These are phyloP conservation scores for Steinernema feltiae DNA, from an alignment of 1,140 invertebrate genomes.

Conservation along the genomic window DNA sequence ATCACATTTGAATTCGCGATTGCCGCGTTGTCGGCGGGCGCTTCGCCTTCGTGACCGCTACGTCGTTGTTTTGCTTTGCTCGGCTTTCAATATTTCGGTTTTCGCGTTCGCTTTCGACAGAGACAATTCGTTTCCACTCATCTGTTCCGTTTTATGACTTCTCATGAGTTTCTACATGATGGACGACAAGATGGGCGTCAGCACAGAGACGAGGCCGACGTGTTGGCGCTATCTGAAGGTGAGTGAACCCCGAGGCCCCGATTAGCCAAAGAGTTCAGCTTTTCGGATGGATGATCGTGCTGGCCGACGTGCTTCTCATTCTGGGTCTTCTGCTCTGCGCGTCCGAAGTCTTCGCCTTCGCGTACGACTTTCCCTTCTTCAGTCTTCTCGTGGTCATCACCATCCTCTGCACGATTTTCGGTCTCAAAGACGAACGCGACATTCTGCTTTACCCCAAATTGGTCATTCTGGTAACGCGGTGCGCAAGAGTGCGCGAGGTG, in stretches of 20 bases:
- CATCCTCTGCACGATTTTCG: neutral
- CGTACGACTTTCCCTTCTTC: constrained; percentile 3
- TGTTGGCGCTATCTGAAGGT: neutral
- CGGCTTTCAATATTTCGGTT: neutral
- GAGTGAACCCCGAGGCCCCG: neutral
- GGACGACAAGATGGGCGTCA: constrained; percentile 2
- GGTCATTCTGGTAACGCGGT: neutral
- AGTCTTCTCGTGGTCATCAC: neutral
- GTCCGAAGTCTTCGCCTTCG: neutral
- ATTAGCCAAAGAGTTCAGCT: neutral
- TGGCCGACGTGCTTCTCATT: neutral
- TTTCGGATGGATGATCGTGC: constrained; percentile 1
- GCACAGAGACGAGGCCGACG: neutral
- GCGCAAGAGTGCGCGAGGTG: neutral
- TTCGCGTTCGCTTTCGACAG: neutral
- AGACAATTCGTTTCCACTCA: neutral
- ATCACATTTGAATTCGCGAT: neutral
- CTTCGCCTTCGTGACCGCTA: neutral
- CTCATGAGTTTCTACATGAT: constrained; percentile 7
- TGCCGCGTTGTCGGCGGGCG: neutral
- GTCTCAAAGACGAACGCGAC: neutral
- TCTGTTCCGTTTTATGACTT: neutral
- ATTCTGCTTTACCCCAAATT: constrained; percentile 1
- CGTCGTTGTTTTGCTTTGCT: neutral
- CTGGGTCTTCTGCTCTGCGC: constrained; percentile 1